Base-by-base conservation (phyloP, 1,140 invertebrate species). In the Dendroctonus ponderosae region DNA sequence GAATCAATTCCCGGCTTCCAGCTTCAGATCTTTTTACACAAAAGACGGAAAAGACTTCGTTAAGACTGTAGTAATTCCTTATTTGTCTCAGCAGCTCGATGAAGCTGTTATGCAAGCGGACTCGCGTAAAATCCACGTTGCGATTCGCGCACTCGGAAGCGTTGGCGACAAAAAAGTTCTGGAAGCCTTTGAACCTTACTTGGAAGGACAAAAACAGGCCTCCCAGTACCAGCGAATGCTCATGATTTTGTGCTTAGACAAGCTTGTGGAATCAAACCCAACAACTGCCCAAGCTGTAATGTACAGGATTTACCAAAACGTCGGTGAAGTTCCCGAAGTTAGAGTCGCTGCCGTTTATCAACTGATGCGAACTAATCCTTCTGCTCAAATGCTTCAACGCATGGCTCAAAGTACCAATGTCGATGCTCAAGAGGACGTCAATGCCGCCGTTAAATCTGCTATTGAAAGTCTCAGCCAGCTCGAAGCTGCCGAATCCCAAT, bases 391-490 rank as follows among this genome's bases (percentile, higher is more conserved):
- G 82, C 82, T 90, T 70, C 85, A 87, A 77, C 79, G 81, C 44
- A 87, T 91, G 83, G 89, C 89, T 50, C 71, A 84, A 68, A 84
- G 82, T 74, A 90, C 87, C 3, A 83, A 87, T 64, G 75, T 80
- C 41, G 89, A 91, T 70, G 77, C 77, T 0, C 85, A 81, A 71
- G 77, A 81, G 26, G 82, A 89, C 37, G 87, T 91, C 0, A 85
- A 82, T 62, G 80, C 85, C 49, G 82, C 81, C 4, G 82, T 90
- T 7, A 85, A 86, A 71, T 82, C 84, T 42, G 75, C 77, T 11
- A 86, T 91, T 48, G 58, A 79, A 72, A 75, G 71, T 48, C 81
- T 83, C 26, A 80, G 85, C 62, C 9, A 79, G 39, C 70, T 85
- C 7, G 73, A 75, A 37, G 74, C 68, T 37, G 69, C 76, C 5